These are phyloP conservation scores for Brachionus koreanus DNA, from an alignment of 1,140 invertebrate species.

Conservation along the genomic window DNA sequence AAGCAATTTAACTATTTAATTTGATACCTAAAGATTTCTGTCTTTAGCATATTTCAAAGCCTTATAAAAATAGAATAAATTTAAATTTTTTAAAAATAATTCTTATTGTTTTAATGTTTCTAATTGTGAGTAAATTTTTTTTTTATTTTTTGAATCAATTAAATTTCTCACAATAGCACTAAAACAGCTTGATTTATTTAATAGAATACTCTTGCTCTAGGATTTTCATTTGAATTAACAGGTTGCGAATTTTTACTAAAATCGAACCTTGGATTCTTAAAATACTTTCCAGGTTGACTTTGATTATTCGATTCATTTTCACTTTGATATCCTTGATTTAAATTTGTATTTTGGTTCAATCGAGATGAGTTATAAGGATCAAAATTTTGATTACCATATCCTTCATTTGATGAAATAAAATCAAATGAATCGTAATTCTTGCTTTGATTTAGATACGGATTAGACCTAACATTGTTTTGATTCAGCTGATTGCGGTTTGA, in stretches of 20 bases:
- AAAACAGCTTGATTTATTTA: neutral
- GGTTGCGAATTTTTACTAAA: neutral
- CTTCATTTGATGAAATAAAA: constrained; percentile 13
- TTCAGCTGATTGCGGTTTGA: neutral
- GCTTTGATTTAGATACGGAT: neutral
- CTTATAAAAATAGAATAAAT: neutral
- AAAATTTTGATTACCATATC: constrained; percentile 2
- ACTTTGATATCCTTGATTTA: neutral
- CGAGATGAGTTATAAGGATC: neutral
- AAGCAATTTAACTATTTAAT: too few species aligned
- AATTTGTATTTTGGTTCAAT: neutral
- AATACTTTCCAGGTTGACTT: constrained; percentile 7
- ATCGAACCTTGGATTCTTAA: constrained; percentile 16
- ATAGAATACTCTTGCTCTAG: constrained; percentile 24
- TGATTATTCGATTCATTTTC: neutral
- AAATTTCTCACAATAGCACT: neutral
- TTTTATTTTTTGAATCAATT: neutral
- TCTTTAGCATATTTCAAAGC: constrained; percentile 28
- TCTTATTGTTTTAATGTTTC: neutral
- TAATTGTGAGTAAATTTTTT: neutral
- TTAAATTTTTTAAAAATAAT: neutral
- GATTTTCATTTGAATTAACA: neutral
- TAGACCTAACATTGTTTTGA: neutral
- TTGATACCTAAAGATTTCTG: constrained; percentile 20
- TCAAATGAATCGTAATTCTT: constrained; percentile 16